phyloP scores from a whole-genome alignment of 2,113 vertebrate genomes.

The Phoxinus phoxinus region DNA sequence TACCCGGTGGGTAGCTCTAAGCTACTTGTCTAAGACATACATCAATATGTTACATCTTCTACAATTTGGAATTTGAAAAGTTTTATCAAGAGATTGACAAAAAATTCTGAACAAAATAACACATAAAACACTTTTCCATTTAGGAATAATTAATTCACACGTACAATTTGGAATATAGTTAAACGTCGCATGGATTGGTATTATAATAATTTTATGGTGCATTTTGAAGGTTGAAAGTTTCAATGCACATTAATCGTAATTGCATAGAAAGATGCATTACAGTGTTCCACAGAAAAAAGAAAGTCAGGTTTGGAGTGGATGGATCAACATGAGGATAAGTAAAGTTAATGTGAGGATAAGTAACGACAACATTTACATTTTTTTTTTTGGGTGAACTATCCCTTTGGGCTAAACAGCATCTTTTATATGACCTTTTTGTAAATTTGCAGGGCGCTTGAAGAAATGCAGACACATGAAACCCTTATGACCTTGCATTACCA shows the following conservation, averaged over 20 bases:
- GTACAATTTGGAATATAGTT: no score
- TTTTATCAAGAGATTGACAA: neutral
- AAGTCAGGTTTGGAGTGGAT: neutral
- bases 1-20: neutral
- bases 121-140: neutral
- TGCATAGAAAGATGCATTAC: neutral
- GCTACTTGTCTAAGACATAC: neutral
- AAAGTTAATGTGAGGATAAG: neutral
- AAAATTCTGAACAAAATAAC: neutral
- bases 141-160: neutral
- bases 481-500: constrained; percentile 26
- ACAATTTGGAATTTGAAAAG: neutral
- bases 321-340: neutral
- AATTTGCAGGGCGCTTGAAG: neutral
- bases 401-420: neutral
- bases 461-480: constrained; percentile 3
- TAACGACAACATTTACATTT: neutral
- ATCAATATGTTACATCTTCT: neutral
- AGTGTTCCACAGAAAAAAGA: neutral
- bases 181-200: neutral
- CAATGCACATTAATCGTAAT: neutral
- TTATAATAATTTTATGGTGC: neutral
- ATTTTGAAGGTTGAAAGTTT: neutral
- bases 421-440: constrained; percentile 34
- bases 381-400: neutral